phyloP scores from a whole-genome alignment of 2,113 vertebrate genomes.

The Cygnus buccinator region DNA sequence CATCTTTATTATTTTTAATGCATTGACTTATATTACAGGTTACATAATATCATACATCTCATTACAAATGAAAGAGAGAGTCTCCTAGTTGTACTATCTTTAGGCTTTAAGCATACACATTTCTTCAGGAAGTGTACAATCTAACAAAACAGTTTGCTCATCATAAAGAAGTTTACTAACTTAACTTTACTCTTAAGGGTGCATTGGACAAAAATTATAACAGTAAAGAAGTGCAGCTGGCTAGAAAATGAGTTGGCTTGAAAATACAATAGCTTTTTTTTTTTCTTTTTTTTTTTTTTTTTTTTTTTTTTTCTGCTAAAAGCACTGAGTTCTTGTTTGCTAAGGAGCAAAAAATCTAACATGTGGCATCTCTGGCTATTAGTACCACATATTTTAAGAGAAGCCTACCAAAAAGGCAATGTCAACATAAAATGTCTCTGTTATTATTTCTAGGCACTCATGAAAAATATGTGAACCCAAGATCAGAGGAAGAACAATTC shows the following conservation, averaged over 20 bases:
- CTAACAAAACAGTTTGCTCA: not conserved
- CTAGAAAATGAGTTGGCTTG: not conserved
- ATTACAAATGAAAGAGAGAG: not conserved
- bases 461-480: not conserved
- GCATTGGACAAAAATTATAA: not conserved
- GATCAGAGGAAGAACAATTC: not conserved
- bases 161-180: not conserved
- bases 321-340: not conserved
- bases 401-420: not conserved
- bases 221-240: not conserved
- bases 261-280: not conserved
- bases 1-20: not conserved
- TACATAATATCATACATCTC: not conserved
- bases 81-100: not conserved
- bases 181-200: not conserved
- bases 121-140: not conserved
- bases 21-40: not conserved
- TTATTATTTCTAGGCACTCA: not conserved
- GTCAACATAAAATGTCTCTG: not conserved
- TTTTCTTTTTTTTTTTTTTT: not conserved
- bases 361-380: not conserved
- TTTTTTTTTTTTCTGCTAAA: not conserved
- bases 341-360: not conserved
- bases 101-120: not conserved
- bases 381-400: not conserved